Conservation (phyloP, 2,113 vertebrate genomes). For the Catharus minimus region DNA sequence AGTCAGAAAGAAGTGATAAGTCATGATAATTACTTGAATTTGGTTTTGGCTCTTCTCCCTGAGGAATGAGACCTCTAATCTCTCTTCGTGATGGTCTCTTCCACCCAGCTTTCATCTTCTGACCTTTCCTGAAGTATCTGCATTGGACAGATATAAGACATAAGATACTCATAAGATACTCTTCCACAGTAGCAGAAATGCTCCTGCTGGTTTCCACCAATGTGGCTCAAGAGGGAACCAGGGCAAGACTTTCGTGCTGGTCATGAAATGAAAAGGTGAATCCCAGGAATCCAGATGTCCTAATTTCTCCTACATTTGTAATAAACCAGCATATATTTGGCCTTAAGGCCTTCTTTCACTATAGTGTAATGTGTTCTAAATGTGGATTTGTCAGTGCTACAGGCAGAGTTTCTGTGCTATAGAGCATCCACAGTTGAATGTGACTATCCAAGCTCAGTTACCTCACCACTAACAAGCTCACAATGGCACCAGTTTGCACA, state of each 20-base stretch:
- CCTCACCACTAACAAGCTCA: neutral
- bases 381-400: neutral
- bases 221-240: neutral
- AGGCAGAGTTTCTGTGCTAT: neutral
- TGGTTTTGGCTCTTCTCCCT: neutral
- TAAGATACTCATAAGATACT: neutral
- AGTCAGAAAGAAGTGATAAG: constrained; percentile 54
- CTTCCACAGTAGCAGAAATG: neutral
- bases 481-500: neutral
- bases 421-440: neutral
- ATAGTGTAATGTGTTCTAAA: neutral
- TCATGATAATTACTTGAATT: constrained; percentile 44
- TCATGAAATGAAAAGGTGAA: neutral
- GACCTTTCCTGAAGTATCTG: neutral
- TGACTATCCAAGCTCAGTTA: neutral
- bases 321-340: neutral
- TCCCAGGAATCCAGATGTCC: neutral
- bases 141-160: neutral
- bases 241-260: neutral
- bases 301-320: neutral
- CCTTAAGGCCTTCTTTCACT: neutral
- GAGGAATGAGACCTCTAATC: neutral
- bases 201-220: neutral
- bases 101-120: neutral
- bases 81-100: neutral